phyloP scores from a whole-genome alignment of 2,797 vertebrate genomes.

The Pachyuromys duprasi region DNA sequence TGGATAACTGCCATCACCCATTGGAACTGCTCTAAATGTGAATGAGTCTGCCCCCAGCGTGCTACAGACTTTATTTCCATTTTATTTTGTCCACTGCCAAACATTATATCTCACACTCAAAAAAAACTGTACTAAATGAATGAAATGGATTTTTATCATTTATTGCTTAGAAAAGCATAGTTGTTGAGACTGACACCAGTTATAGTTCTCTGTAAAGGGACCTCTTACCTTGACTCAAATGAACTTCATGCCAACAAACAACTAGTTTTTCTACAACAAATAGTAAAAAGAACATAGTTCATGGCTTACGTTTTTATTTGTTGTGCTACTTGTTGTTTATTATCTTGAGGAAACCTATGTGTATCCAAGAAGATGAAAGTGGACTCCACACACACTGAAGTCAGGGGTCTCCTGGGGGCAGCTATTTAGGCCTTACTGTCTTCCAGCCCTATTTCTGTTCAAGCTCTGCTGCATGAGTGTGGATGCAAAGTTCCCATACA shows the following conservation, averaged over 20 bases:
- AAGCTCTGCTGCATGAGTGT: background rate
- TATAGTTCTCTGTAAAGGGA: background rate
- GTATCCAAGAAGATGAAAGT: no score
- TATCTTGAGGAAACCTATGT: background rate
- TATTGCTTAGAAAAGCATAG: background rate
- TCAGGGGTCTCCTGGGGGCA: background rate
- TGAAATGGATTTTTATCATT: background rate
- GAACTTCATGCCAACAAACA: background rate
- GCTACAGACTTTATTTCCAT: background rate
- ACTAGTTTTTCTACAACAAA: background rate
- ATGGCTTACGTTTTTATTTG: background rate
- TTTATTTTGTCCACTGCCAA: background rate
- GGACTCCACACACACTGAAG: background rate
- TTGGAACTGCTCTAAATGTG: background rate
- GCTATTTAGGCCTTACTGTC: background rate
- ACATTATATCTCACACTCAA: background rate
- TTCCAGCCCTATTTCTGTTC: background rate
- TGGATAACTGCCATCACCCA: background rate
- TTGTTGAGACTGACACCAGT: no score
- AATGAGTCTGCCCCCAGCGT: background rate
- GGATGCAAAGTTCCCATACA: background rate
- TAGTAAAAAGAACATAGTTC: background rate
- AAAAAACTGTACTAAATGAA: background rate
- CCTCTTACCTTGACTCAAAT: background rate
- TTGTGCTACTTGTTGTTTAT: background rate